phyloP scores from a whole-genome alignment of 2,113 vertebrate genomes.

The Synchiropus splendidus region DNA sequence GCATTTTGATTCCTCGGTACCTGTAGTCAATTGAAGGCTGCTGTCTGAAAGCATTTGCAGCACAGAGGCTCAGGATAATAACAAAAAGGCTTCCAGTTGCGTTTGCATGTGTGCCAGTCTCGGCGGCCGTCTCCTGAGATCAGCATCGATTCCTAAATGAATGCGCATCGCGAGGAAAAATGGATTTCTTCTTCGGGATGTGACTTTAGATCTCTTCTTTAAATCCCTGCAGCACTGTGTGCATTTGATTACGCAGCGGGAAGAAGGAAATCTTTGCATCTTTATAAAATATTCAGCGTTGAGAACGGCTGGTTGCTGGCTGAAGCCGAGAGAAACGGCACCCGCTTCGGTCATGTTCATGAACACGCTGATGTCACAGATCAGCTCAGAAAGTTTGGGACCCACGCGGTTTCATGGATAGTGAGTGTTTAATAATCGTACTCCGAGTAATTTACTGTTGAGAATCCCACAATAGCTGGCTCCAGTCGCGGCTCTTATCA shows the following conservation, averaged over 20 bases:
- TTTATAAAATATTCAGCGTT: constrained; percentile 73
- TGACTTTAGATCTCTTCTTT: constrained; percentile 65
- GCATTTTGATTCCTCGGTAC: constrained; percentile 32
- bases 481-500: constrained; percentile 50
- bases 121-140: constrained; percentile 52
- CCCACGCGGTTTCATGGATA: constrained; percentile 35
- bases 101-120: constrained; percentile 15
- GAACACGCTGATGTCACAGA: too few relatives aligned
- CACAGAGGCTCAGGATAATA: constrained; percentile 49
- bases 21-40: constrained; percentile 40
- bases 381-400: too few relatives aligned
- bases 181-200: constrained; percentile 61
- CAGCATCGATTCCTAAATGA: constrained; percentile 69
- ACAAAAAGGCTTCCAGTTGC: constrained; percentile 38
- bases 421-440: constrained; percentile 42
- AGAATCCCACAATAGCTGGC: constrained; percentile 25
- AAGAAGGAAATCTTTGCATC: constrained; percentile 66
- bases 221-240: constrained; percentile 61
- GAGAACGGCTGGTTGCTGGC: constrained; percentile 47
- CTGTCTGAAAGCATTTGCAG: constrained; percentile 53
- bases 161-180: constrained; percentile 62
- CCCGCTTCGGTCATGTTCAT: too few relatives aligned
- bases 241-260: constrained; percentile 68
- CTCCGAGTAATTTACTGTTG: constrained; percentile 53
- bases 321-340: constrained; percentile 19